Percentiles rank a stretch among this genome's conserved stretches.
Evolutionary conservation across 1,140 invertebrate species (phyloP).

Genomic region (Pteromalus puparum): DNA sequence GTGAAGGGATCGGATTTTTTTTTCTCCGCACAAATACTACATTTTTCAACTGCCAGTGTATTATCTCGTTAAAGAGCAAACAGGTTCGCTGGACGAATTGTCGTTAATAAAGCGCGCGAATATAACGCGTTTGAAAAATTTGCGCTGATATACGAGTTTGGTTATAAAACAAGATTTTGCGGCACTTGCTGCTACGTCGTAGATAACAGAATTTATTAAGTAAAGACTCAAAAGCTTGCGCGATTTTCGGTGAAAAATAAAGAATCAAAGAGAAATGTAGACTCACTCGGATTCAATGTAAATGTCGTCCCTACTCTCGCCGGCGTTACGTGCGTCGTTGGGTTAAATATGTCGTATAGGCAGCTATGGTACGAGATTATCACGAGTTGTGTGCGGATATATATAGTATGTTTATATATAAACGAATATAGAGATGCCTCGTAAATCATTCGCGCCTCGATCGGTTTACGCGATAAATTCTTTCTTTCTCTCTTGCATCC

Average conservation of each 20-base stretch:
- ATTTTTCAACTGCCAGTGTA: too few species aligned
- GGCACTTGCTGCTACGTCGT: too few species aligned
- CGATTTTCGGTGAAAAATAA: too few species aligned
- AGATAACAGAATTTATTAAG: too few species aligned
- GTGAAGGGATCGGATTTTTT: not conserved
- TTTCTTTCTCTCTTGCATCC: not conserved
- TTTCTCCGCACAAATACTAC: not conserved
- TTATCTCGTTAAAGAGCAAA: too few species aligned
- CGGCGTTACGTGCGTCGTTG: not conserved
- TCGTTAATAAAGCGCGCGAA: too few species aligned
- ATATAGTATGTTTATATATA: constrained; percentile 18
- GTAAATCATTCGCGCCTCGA: constrained; percentile 49
- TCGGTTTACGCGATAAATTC: constrained; percentile 48
- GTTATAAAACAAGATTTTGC: too few species aligned
- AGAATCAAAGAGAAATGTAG: constrained; percentile 3
- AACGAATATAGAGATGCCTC: constrained; percentile 46
- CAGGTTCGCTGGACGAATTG: too few species aligned
- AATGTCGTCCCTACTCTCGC: constrained; percentile 2
- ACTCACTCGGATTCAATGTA: constrained; percentile 38
- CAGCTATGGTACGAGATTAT: constrained; percentile 54
- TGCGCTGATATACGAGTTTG: too few species aligned
- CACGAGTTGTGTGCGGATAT: constrained; percentile 46
- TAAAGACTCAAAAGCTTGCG: too few species aligned
- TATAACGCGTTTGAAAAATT: too few species aligned
- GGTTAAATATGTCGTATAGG: constrained; percentile 50